These are phyloP conservation scores for Vanacampus margaritifer DNA, from an alignment of 2,113 vertebrate genomes.

Conservation along the genomic window DNA sequence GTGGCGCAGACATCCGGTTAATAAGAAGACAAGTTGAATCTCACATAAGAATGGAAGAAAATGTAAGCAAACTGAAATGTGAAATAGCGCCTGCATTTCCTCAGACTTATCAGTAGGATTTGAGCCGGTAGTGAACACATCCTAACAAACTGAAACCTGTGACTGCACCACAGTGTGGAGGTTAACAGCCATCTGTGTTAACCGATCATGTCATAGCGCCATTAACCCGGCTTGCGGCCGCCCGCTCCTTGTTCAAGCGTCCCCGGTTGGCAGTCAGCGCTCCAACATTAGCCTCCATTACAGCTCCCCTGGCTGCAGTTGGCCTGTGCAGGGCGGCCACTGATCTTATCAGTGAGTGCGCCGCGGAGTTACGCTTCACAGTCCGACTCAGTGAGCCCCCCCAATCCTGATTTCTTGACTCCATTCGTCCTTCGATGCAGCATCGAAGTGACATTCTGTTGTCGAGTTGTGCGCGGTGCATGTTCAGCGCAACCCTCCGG, in stretches of 20 bases:
- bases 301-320: constrained; percentile 69
- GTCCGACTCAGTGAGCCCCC: constrained; percentile 24
- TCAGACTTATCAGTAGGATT: neutral
- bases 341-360: constrained; percentile 51
- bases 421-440: constrained; percentile 34
- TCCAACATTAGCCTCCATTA: constrained; percentile 73
- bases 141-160: constrained; percentile 9
- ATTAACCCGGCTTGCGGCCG: constrained; percentile 69
- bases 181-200: constrained; percentile 73
- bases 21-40: no score
- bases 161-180: constrained; percentile 43
- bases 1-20: no score
- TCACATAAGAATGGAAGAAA: no score
- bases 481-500: constrained; percentile 57
- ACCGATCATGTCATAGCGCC: constrained; percentile 70
- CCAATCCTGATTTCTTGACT: constrained; percentile 29
- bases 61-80: neutral
- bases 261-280: constrained; percentile 62
- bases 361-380: constrained; percentile 59
- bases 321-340: constrained; percentile 53
- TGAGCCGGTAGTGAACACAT: constrained; percentile 7
- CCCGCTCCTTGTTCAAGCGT: constrained; percentile 57
- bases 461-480: constrained; percentile 46
- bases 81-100: neutral
- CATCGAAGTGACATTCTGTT: constrained; percentile 24